A percentile compares a stretch with the other conserved stretches of the same genome.
Evolutionary conservation across 2,888 invertebrate species (phyloP).

Genomic region (Aricia artaxerxes): DNA sequence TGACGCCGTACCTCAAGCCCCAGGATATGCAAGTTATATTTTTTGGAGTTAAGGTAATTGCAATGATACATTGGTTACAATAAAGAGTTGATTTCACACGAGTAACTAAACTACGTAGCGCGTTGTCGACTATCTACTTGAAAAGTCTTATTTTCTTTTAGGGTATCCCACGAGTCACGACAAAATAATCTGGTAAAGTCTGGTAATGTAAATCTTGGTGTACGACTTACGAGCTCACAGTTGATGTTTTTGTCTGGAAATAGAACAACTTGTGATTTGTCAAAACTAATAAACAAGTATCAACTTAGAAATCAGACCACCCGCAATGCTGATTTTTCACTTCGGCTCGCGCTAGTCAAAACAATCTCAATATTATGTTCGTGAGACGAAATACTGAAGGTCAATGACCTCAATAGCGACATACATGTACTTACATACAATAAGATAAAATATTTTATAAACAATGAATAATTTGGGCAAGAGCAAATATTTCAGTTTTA

Average conservation of each 20-base stretch:
- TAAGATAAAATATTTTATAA: not conserved
- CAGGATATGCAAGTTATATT: slow-evolving; percentile 91
- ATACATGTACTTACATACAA: slow-evolving; percentile 17
- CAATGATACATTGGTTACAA: no score
- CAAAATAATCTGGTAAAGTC: no score
- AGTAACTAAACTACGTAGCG: no score
- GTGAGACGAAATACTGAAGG: not conserved
- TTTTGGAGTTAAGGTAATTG: slow-evolving; percentile 90
- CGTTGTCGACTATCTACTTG: no score
- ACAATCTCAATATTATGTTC: not conserved
- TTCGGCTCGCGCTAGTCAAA: not conserved
- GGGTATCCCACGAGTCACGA: no score
- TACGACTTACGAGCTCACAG: no score
- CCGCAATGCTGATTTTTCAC: not conserved
- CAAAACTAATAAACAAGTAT: not conserved
- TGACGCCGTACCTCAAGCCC: slow-evolving; percentile 85
- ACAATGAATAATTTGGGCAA: slow-evolving; percentile 2
- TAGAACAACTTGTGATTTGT: not conserved
- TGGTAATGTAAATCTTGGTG: no score
- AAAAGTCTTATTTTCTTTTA: no score
- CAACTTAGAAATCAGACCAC: not conserved
- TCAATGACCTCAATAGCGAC: not conserved
- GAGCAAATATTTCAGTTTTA: slow-evolving; percentile 6
- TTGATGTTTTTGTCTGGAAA: no score
- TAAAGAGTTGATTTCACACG: no score